phyloP scores from a whole-genome alignment of 2,113 vertebrate species.

The Siniperca knerii region DNA sequence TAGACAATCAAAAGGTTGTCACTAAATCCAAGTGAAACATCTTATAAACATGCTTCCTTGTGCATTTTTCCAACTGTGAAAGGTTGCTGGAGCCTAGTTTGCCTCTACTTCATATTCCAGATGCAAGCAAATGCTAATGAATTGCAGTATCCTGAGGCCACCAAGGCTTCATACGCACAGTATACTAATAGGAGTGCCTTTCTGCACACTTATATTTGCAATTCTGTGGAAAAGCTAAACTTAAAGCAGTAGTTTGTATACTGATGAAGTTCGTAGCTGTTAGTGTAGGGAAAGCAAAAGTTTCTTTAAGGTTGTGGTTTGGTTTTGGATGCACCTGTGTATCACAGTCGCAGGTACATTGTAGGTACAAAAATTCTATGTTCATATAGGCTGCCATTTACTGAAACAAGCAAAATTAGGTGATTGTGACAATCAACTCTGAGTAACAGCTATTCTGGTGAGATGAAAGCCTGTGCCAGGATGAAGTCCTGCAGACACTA shows the following conservation, averaged over 20 bases:
- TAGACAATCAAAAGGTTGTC: background rate
- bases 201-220: slow-evolving; percentile 33
- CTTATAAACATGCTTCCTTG: background rate
- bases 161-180: slow-evolving; percentile 44
- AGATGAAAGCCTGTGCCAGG: slow-evolving; percentile 9
- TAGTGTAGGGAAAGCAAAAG: background rate
- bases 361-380: background rate
- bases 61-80: slow-evolving; percentile 18
- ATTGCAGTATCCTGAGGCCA: slow-evolving; percentile 63
- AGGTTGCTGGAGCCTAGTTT: slow-evolving; percentile 28
- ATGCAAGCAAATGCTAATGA: slow-evolving; percentile 76
- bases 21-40: background rate
- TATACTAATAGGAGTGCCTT: slow-evolving; percentile 33
- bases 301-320: background rate
- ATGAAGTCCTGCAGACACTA: slow-evolving; percentile 17
- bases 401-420: background rate
- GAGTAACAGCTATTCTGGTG: background rate
- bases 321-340: background rate
- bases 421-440: background rate
- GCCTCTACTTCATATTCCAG: slow-evolving; percentile 62
- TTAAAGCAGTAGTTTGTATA: background rate
- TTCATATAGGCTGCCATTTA: background rate
- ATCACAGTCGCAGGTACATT: background rate
- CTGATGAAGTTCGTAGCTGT: background rate
- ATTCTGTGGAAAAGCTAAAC: slow-evolving; percentile 5